phyloP scores from a whole-genome alignment of 2,888 invertebrate species.

The Aproaerema taeniolella region DNA sequence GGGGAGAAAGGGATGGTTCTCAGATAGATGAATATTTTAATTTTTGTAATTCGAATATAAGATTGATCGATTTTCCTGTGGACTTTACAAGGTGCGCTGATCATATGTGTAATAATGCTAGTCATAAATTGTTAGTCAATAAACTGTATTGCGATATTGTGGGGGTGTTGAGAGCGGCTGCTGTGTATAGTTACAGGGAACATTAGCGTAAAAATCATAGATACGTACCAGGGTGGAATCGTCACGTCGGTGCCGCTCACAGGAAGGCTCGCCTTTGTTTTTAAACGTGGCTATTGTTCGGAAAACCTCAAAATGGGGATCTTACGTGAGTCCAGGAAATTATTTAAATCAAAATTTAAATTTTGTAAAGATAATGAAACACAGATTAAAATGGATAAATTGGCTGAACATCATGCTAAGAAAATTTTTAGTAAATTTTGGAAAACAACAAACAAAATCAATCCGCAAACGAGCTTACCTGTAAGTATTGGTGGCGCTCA shows the following conservation, averaged over 20 bases:
- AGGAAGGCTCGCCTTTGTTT: not conserved
- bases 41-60: not conserved
- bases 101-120: slow-evolving; percentile 2
- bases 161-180: slow-evolving; percentile 7
- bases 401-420: not conserved
- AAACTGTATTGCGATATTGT: slow-evolving; percentile 16
- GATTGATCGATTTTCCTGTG: not conserved
- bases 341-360: slow-evolving; percentile 1
- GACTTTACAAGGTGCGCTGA: slow-evolving; percentile 4
- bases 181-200: slow-evolving; percentile 1
- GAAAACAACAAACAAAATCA: slow-evolving; percentile 4
- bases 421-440: slow-evolving; percentile 1
- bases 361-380: slow-evolving; percentile 2
- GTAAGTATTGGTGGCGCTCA: not conserved
- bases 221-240: slow-evolving; percentile 17
- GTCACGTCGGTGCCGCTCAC: slow-evolving; percentile 5
- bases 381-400: slow-evolving; percentile 1
- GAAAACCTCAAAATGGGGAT: not conserved
- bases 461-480: not conserved
- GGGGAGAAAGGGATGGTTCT: not conserved
- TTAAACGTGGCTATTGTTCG: not conserved
- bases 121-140: slow-evolving; percentile 12
- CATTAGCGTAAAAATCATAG: not conserved
- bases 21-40: slow-evolving; percentile 4
- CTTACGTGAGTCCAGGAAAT: not conserved